Evolutionary conservation across 2,797 vertebrate genomes (phyloP).

Genomic region (Sus cebifrons): DNA sequence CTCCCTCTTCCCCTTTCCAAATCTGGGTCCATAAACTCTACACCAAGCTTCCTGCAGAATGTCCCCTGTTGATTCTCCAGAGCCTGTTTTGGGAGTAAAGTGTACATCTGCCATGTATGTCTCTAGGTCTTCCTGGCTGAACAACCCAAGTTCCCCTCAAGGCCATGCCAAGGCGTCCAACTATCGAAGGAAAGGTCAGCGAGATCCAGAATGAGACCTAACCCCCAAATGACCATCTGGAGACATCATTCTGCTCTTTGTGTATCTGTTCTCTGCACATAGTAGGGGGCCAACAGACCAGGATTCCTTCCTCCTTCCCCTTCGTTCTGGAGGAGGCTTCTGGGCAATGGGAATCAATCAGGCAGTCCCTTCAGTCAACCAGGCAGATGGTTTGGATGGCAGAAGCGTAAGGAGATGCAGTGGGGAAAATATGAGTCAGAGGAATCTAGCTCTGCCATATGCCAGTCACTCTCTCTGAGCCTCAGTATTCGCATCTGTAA

Average conservation of each 20-base stretch:
- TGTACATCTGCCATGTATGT: no score
- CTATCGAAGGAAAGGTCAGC: neutral
- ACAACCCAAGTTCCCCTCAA: neutral
- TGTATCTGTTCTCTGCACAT: neutral
- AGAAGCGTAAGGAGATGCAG: neutral
- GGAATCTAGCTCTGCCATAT: neutral
- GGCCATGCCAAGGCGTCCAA: rapidly evolving
- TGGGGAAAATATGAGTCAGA: rapidly evolving
- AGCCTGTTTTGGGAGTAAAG: no score
- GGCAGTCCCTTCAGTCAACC: neutral
- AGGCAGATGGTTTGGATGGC: no score
- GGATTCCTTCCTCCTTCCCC: neutral
- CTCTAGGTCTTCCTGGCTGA: neutral
- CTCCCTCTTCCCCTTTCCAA: neutral
- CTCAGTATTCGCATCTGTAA: neutral
- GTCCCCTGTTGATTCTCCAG: neutral
- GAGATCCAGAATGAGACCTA: neutral
- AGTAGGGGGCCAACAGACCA: neutral
- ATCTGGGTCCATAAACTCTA: neutral
- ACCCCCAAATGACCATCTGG: neutral
- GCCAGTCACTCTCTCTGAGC: no score
- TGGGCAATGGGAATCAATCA: neutral
- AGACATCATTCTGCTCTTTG: neutral
- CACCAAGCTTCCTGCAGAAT: neutral
- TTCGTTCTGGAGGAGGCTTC: neutral